Evolutionary conservation across 2,888 invertebrate genomes (phyloP), one percentile per base, ranked within the genome.

Genomic region (Euplagia quadripunctaria): DNA sequence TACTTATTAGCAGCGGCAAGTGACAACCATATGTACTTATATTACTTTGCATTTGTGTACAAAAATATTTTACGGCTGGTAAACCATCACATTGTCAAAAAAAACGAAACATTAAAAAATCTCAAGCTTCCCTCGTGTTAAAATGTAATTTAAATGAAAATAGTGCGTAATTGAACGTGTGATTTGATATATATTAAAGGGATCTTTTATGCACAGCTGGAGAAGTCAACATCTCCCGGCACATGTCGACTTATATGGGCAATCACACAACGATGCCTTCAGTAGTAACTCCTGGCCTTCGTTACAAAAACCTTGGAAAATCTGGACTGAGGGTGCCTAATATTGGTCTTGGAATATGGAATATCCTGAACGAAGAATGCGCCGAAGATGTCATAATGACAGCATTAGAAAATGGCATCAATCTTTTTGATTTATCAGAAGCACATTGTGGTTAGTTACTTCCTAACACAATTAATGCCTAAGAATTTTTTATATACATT

Each of bases 331-430:
- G 99, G 82, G 99, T 99, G 78, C 99, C 99, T 85, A 99, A 99
- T 94, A 98, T 99, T 83, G 99, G 99, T 81, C 97, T 99, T 87
- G 99, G 99, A 75, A 98, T 99, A 77, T 99, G 99, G 99, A 98
- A 98, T 43, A 98, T 98, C 79, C 97, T 98, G 75, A 97, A 97
- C 82, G 98, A 98, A 90, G 98, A 98, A 82, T 97, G 97, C 87
- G 98, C 99, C 5, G 99, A 99, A 93, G 98, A 99, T 83, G 98
- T 99, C 78, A 97, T 99, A 65, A 98, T 98, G 86, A 96, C 99
- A 80, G 99, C 99, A 61, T 98, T 99, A 88, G 99, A 99, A 90
- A 98, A 98, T 91, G 99, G 99, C 73, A 98, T 99, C 88, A 99
- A 99, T 93, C 97, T 99, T 75, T 99, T 99, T 94, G 99, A 99